These are phyloP conservation scores for Eleutherodactylus coqui DNA, from an alignment of 2,797 vertebrate genomes.

Conservation along the genomic window DNA sequence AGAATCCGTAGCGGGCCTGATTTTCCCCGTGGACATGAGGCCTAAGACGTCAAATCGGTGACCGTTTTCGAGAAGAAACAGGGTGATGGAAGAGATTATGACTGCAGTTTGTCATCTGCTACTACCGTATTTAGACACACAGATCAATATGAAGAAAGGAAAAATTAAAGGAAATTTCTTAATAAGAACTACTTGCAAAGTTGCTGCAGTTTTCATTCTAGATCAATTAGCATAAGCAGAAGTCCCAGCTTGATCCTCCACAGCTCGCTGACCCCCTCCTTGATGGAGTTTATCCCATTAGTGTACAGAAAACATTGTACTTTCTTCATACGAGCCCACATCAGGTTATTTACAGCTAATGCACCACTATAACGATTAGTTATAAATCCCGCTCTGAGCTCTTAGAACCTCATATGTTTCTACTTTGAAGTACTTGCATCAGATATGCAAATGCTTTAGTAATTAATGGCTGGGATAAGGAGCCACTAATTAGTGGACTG, in stretches of 20 bases:
- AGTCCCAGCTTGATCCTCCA: too few species aligned
- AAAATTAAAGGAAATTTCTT: not conserved
- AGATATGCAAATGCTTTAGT: not conserved
- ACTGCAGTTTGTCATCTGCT: not conserved
- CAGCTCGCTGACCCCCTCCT: too few species aligned
- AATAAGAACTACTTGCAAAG: not conserved
- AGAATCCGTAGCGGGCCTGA: too few species aligned
- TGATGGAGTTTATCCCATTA: not conserved
- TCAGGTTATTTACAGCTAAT: not conserved
- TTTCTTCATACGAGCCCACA: not conserved
- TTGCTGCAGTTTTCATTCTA: not conserved
- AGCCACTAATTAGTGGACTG: slow-evolving; percentile 20
- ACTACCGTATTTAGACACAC: not conserved
- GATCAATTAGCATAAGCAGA: not conserved
- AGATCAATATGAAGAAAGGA: too few species aligned
- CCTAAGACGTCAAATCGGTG: too few species aligned
- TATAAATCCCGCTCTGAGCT: not conserved
- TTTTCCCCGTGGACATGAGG: too few species aligned
- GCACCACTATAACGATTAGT: not conserved
- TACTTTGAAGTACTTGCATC: slow-evolving; percentile 15
- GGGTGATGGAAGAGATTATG: not conserved
- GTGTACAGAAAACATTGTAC: not conserved
- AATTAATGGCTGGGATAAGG: slow-evolving; percentile 18
- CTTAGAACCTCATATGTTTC: not conserved
- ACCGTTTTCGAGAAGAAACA: too few species aligned